phyloP scores from a whole-genome alignment of 2,797 vertebrate genomes.

The Nothura maculosa region DNA sequence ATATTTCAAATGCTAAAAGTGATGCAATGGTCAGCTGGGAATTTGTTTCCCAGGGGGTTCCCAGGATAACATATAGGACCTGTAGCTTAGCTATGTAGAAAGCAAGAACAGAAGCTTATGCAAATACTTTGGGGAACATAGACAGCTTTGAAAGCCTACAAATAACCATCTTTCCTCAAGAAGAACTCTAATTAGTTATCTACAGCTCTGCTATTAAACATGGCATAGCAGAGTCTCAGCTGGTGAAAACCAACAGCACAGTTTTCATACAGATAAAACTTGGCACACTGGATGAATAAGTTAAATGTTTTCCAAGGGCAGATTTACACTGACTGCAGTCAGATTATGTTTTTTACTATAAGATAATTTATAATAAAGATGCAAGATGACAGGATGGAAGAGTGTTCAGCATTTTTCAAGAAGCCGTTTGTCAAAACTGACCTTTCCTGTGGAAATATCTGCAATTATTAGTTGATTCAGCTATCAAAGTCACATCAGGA shows the following conservation, averaged over 20 bases:
- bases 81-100: background rate
- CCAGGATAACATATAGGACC: background rate
- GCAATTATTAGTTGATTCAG: slow-evolving; percentile 63
- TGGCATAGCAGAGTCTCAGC: background rate
- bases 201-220: background rate
- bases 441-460: slow-evolving; percentile 66
- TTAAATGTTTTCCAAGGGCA: background rate
- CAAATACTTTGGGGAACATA: background rate
- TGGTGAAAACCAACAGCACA: background rate
- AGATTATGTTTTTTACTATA: background rate
- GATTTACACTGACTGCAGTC: background rate
- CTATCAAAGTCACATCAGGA: slow-evolving; percentile 44
- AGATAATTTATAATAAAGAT: slow-evolving; percentile 35
- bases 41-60: background rate
- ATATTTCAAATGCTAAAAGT: background rate
- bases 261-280: background rate
- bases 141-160: background rate
- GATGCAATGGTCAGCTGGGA: background rate
- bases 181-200: background rate
- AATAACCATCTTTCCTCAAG: background rate
- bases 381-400: slow-evolving; percentile 23
- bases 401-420: background rate
- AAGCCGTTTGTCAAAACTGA: slow-evolving; percentile 73
- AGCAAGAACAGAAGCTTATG: background rate
- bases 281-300: background rate